Evolutionary conservation across 2,797 vertebrate genomes (phyloP).

Genomic region (Uromys caudimaculatus): DNA sequence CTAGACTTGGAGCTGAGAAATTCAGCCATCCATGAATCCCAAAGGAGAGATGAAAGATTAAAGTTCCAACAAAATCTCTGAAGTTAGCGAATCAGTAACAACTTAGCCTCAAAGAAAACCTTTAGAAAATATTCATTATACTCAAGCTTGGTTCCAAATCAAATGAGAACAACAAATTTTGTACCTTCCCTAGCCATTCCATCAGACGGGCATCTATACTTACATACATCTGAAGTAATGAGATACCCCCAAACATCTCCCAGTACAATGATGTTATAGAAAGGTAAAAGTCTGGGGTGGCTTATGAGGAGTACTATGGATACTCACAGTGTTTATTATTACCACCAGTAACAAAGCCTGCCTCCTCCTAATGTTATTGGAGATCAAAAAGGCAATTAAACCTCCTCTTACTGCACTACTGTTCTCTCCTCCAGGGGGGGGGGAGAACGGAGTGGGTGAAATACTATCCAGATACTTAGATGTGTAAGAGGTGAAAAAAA

Average conservation of each 20-base stretch:
- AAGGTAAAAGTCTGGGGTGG: not conserved
- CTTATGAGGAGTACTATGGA: fast-evolving
- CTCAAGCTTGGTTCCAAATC: not conserved
- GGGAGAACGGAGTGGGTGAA: not conserved
- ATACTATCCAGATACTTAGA: not conserved
- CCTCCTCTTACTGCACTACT: fast-evolving
- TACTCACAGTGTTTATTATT: not conserved
- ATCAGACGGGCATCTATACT: not conserved
- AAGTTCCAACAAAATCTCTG: not conserved
- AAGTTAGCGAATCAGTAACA: not conserved
- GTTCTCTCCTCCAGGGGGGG: no score
- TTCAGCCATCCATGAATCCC: not conserved
- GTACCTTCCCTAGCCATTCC: not conserved
- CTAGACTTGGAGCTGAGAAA: not conserved
- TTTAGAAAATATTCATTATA: not conserved
- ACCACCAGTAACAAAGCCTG: not conserved
- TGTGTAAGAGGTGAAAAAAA: not conserved
- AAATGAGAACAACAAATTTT: not conserved
- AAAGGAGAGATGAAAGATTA: not conserved
- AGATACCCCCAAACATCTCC: not conserved
- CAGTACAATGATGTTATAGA: not conserved
- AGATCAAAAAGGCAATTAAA: not conserved
- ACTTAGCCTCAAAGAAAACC: not conserved
- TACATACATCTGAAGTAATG: not conserved
- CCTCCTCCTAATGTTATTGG: not conserved